A percentile compares a stretch with the other conserved stretches of the same genome.
phyloP scores from a whole-genome alignment of 1,140 invertebrate genomes.

The Sitophilus oryzae region DNA sequence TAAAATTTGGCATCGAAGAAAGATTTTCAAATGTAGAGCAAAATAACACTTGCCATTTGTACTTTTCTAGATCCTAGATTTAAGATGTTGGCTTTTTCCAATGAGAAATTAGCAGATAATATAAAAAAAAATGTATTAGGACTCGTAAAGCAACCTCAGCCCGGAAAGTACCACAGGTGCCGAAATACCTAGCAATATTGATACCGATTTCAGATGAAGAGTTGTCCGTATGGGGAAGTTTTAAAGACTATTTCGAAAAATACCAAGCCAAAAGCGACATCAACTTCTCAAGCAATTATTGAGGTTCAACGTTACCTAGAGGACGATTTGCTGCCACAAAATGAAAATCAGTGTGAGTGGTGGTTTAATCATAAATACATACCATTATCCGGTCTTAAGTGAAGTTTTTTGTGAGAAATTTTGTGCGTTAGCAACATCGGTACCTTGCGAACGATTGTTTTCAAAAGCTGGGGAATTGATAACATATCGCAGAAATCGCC shows the following conservation, averaged over 20 bases:
- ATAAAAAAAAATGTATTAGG: not conserved
- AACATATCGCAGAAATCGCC: not conserved
- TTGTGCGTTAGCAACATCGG: conserved; percentile 28
- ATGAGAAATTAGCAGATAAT: not conserved
- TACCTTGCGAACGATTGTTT: conserved; percentile 32
- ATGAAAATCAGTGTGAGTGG: conserved; percentile 22
- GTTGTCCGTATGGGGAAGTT: not conserved
- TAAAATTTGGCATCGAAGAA: not conserved
- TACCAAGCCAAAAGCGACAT: not conserved
- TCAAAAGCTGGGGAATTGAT: conserved; percentile 19
- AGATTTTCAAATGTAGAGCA: not conserved
- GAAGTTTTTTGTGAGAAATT: conserved; percentile 26
- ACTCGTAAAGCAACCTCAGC: not conserved
- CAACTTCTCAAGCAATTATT: conserved; percentile 2
- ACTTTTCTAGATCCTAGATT: conserved; percentile 3
- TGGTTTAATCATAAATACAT: conserved; percentile 26
- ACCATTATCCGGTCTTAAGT: conserved; percentile 25
- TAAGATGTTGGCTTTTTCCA: not conserved
- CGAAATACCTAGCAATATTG: not conserved
- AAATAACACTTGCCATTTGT: not conserved
- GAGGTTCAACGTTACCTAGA: conserved; percentile 24
- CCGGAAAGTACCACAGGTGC: too few relatives aligned
- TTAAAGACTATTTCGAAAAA: not conserved
- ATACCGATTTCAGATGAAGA: not conserved
- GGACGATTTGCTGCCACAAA: conserved; percentile 20